Evolutionary conservation across 53 echinoderm and acorn worm species (phyloP), one percentile per base, ranked within the genome.

Genomic region (Zoroaster sp.): DNA sequence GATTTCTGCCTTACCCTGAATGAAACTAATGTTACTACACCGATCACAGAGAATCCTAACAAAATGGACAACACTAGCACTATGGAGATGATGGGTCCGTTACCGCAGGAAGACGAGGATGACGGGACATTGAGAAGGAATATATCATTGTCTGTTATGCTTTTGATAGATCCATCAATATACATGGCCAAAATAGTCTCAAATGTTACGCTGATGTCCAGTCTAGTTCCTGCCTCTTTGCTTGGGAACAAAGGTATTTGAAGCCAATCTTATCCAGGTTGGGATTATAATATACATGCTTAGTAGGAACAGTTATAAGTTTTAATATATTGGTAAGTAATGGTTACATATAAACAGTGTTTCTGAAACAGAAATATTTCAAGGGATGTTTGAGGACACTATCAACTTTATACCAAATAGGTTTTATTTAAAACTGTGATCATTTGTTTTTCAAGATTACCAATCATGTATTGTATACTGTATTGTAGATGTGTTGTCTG

Each of bases 1-100:
- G 82, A 93, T 31, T 96, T 93, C 35, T 96, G 96, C 80, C 87
- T 95, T 21, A 34, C 83, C 23, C 13, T 87, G 32, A 95, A 95
- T 66, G 93, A 93, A 33, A 51, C 80, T 31, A 90, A 63, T 21
- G 72, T 49, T 6, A 70, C 83, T 4, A 68, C 88, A 20, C 70
- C 74, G 21, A 32, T 73, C 31, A 73, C 93, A 40, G 83, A 71
- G 37, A 77, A 79, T n/a, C 75, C 92, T 42, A 54, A 73, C 28
- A 86, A 40, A 21, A 30, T 70, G 38, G 78, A 91, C 31, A 94
- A 91, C 78, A 71, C 90, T 18, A 83, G 92, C 4, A 39, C 83
- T 45, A 54, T 74, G 1, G 42, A 83, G 8, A 52, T 74, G 9
- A 72, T 90, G 1, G 87, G 82, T 21, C 80, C 72, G n/a, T 88